Evolutionary conservation across 2,797 vertebrate genomes (phyloP), one percentile per base, ranked within the genome.

Genomic region (Chaenodraco wilsoni): DNA sequence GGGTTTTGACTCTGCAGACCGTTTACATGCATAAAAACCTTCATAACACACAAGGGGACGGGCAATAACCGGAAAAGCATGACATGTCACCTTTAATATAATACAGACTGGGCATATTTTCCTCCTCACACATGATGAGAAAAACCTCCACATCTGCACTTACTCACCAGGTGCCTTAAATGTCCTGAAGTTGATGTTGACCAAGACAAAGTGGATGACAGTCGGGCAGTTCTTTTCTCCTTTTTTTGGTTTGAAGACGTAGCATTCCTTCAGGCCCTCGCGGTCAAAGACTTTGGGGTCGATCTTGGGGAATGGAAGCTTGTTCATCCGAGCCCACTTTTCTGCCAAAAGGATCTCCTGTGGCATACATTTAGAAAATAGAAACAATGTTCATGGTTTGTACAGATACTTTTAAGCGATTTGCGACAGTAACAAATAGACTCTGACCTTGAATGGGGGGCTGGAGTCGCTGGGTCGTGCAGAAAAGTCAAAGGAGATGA

Each of bases 311-410:
- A 99, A 99, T 0, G 96, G 95, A 44, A 99, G 96, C 70, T 98
- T 99, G 93, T 99, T 99, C 98, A 99, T 99, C 74, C 95, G 96
- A 57, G 98, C 98, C 98, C 98, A 99, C 83, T 99, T 99, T 84
- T 99, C 98, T 19, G 98, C 98, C 66, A 99, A 92, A 10, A 98
- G 93, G 63, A 99, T 96, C 89, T 99, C 98, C 98, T 99, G 66
- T 2, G 54, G 69, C 43, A 51, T 21, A 84, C 50, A 74, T 14
- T 71, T 63, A 82, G 1, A 83, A 44, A 62, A 27, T 1, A 64
- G 5, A 40, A 33, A 59, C 12, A 10, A 31, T 71, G 3, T 5
- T 61, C 2, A 56, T 10, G 3, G 19, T 58, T 0, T 15, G 17
- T 27, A 10, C 3, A 6, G 3, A 49, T 59, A 2, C 1, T 45